Conservation (phyloP, 2,888 invertebrate genomes). For the Scaptomyza tumidula region DNA sequence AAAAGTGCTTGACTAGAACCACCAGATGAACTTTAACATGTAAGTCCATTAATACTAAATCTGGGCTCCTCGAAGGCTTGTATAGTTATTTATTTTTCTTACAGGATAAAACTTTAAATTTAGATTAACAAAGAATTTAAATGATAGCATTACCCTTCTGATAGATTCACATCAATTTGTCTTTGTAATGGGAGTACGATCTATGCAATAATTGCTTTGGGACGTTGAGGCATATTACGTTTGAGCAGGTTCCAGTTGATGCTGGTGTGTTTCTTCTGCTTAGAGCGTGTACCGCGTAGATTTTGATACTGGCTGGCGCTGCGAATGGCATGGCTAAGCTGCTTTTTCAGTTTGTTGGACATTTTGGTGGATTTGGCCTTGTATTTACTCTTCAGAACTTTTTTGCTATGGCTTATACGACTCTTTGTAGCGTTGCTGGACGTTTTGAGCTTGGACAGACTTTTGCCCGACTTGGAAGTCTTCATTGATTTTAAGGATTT, state of each 20-base stretch:
- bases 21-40: too few relatives aligned
- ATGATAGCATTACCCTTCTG: not conserved
- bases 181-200: not conserved
- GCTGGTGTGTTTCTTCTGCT: constrained; percentile 46
- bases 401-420: constrained; percentile 51
- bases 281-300: constrained; percentile 48
- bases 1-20: too few relatives aligned
- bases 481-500: constrained; percentile 52
- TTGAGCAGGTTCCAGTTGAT: constrained; percentile 70
- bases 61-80: not conserved
- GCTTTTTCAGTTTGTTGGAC: constrained; percentile 15
- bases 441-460: constrained; percentile 27
- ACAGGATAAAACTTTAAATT: constrained; percentile 10
- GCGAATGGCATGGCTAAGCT: constrained; percentile 39
- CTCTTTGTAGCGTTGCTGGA: constrained; percentile 6
- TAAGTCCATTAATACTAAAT: too few relatives aligned
- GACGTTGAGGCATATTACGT: constrained; percentile 53
- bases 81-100: not conserved
- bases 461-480: constrained; percentile 45
- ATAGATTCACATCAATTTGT: not conserved
- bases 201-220: constrained; percentile 31
- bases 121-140: not conserved
- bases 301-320: constrained; percentile 67
- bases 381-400: constrained; percentile 53
- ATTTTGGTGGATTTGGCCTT: constrained; percentile 22